Evolutionary conservation across 2,888 invertebrate species (phyloP), one percentile per base, ranked within the genome.

Genomic region (Cristatella mucedo): DNA sequence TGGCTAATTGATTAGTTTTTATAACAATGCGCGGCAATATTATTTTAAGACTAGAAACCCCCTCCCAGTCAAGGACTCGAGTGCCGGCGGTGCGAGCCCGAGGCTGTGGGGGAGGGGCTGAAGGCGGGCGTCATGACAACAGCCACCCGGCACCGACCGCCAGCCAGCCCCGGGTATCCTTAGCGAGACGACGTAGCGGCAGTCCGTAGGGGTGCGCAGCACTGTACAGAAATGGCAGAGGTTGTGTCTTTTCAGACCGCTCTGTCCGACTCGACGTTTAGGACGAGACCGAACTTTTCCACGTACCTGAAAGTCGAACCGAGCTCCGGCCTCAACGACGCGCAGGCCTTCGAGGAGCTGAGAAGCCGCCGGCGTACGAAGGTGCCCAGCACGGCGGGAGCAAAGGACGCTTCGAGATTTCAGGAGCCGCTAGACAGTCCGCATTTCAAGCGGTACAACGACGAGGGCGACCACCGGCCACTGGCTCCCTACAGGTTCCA

Each of bases 321-420:
- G 4, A 56, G 56, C 46, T 53, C 54, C 29, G 54, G 55, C 1
- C 50, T 52, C 2, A 53, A 53, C 39, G 42, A 52, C 6, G 50
- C 58, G 1, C 41, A 49, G 26, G 55, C 58, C 42, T 57, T 57
- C 37, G 56, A 59, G 43, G 50, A 52, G 40, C 53, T 54, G 38
- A 44, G 59, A 4, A 45, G 53, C n/a, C 41, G 49, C 6, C 46
- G 60, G 16, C 57, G 57, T 21, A 55, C 54, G 55, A 60, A 59
- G 46, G 57, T 58, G 33, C 60, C 60, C 1, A 43, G 53, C 5
- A 38, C 59, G 11, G 43, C 40, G 20, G 59, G 61, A 5, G 46
- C 51, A 21, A 48, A 46, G 31, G 58, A 58, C 46, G 52, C 54
- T 11, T 55, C 55, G 34, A 59, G 59, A 3, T 56, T 60, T 41